Conservation (phyloP, 2,797 vertebrate genomes). For the Silurus lanzhouensis region DNA sequence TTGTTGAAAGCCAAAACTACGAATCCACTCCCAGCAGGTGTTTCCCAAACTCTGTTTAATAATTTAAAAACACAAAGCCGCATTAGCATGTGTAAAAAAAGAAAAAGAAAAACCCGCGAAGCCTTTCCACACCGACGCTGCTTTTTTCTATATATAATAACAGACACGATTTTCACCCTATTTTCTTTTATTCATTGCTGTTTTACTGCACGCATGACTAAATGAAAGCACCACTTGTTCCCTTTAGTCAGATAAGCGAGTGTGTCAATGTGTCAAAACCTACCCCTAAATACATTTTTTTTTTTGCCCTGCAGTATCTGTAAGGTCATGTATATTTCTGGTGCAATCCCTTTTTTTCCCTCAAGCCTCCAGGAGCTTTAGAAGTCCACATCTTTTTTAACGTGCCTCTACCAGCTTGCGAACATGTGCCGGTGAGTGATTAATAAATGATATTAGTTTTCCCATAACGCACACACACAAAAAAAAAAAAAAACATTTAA, state of each 20-base stretch:
- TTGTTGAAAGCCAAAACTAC: conserved; percentile 87
- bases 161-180: conserved; percentile 52
- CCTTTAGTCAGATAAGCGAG: conserved; percentile 64
- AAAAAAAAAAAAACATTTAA: too few species aligned
- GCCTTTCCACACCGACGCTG: neutral
- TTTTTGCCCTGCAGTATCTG: conserved; percentile 51
- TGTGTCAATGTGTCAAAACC: conserved; percentile 55
- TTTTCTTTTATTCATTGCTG: conserved; percentile 72
- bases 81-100: conserved; percentile 76
- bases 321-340: conserved; percentile 63
- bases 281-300: conserved; percentile 41
- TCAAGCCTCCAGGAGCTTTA: conserved; percentile 2
- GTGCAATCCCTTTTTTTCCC: conserved; percentile 38
- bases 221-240: conserved; percentile 71
- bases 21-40: conserved; percentile 93
- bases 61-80: conserved; percentile 89
- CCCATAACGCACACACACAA: conserved; percentile 32
- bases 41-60: conserved; percentile 92
- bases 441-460: conserved; percentile 69
- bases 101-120: neutral
- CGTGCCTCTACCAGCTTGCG: conserved; percentile 54
- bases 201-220: conserved; percentile 54
- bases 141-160: neutral
- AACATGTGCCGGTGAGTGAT: conserved; percentile 60
- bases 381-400: conserved; percentile 57